Conservation (phyloP, 2,888 invertebrate species). For the Drosophila sordidula region DNA sequence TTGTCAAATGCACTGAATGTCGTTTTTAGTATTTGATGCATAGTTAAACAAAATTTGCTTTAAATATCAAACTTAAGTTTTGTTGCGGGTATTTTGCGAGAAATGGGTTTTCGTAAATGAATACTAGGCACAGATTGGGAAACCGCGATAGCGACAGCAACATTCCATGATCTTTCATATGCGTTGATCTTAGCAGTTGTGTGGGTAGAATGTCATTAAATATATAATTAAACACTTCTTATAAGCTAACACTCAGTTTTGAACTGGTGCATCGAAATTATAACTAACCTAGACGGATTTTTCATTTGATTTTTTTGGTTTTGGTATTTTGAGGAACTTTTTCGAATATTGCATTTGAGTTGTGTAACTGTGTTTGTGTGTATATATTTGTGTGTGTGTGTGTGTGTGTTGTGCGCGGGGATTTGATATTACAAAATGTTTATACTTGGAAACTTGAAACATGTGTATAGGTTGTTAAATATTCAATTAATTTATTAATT, state of each 20-base stretch:
- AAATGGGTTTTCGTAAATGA: slow-evolving; percentile 63
- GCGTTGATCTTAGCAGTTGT: slow-evolving; percentile 64
- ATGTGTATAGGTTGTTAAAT: slow-evolving; percentile 83
- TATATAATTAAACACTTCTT: slow-evolving; percentile 32
- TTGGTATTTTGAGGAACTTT: slow-evolving; percentile 25
- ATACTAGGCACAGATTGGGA: slow-evolving; percentile 86
- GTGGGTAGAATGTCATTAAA: slow-evolving; percentile 43
- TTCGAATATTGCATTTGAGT: slow-evolving; percentile 34
- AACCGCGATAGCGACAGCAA: slow-evolving; percentile 86
- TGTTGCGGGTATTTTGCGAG: slow-evolving; percentile 34
- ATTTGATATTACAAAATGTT: slow-evolving; percentile 54
- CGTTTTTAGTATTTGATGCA: slow-evolving; percentile 36
- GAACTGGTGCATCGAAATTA: slow-evolving; percentile 52
- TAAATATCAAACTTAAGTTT: slow-evolving; percentile 39
- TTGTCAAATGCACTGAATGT: slow-evolving; percentile 60
- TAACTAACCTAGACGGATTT: slow-evolving; percentile 6
- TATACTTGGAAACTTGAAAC: slow-evolving; percentile 69
- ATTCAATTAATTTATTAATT: slow-evolving; percentile 47
- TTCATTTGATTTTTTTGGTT: slow-evolving; percentile 15
- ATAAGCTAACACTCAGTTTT: slow-evolving; percentile 42
- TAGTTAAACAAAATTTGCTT: slow-evolving; percentile 55
- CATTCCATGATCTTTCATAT: slow-evolving; percentile 85
- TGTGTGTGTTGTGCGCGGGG: slow-evolving; percentile 64
- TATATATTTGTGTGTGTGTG: slow-evolving; percentile 65
- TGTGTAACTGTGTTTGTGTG: slow-evolving; percentile 52